Conservation (phyloP, 2,888 invertebrate genomes). For the Chalcosyrphus nemorum region DNA sequence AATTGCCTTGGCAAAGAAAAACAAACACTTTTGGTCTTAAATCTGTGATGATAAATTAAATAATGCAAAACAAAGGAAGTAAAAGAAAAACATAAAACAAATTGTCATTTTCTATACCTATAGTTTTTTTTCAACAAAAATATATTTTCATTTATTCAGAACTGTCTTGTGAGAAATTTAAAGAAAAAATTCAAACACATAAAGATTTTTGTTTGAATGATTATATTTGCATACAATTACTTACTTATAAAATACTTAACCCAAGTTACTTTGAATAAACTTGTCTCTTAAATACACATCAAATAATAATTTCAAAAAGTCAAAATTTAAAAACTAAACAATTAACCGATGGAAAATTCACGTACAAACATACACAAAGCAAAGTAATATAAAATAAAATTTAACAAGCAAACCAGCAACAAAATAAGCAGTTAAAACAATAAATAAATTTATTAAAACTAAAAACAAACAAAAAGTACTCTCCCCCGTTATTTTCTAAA, state of each 20-base stretch:
- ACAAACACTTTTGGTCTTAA: constrained; percentile 74
- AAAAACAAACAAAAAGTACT: constrained; percentile 19
- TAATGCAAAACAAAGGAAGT: constrained; percentile 41
- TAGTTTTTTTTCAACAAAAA: too few relatives aligned
- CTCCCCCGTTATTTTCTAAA: constrained; percentile 54
- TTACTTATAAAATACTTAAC: too few relatives aligned
- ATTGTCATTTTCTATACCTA: constrained; percentile 37
- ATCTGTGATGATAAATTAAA: constrained; percentile 75
- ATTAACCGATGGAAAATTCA: constrained; percentile 62
- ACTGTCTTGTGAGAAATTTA: too few relatives aligned
- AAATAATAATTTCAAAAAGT: constrained; percentile 33
- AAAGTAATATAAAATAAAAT: constrained; percentile 35
- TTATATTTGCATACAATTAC: too few relatives aligned
- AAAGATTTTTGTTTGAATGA: too few relatives aligned
- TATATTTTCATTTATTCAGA: neutral
- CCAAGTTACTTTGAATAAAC: too few relatives aligned
- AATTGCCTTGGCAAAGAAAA: constrained; percentile 69
- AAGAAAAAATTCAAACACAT: too few relatives aligned
- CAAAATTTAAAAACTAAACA: constrained; percentile 30
- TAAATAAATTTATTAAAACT: constrained; percentile 21
- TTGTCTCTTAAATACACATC: too few relatives aligned
- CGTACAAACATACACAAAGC: constrained; percentile 52
- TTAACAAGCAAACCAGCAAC: constrained; percentile 20
- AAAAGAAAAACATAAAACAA: constrained; percentile 15
- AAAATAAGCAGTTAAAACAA: constrained; percentile 50